Evolutionary conservation across 64 coral and sea anemone species (phyloP), one percentile per base, ranked within the genome.

Genomic region (Astreopora myriophthalma): DNA sequence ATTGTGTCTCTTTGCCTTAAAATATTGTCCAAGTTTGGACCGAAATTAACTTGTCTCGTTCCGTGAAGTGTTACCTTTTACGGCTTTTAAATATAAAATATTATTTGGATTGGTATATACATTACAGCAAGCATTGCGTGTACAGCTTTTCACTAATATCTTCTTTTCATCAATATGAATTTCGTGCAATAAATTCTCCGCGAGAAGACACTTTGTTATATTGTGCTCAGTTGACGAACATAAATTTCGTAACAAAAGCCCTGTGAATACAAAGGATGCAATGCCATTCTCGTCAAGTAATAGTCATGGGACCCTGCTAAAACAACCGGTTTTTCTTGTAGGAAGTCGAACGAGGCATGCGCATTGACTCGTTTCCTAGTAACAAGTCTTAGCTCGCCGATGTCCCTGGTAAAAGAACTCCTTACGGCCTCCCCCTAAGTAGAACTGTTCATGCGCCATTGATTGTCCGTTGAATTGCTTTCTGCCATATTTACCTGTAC

Each of bases 281-380:
- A 83, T 61, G 52, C 58, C 33, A 61, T 34, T 61, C 30, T 83
- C 57, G 49, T 19, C 16, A 83, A 83, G 49, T 16, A 37, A 83
- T 83, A 26, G 55, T 83, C 79, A 83, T 64, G 79, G 29, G 79
- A 83, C 52, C 57, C 34, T 63, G 27, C 17, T 19, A 58, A 73
- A 70, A 11, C 75, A 64, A 83, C 79, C 79, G 79, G 79, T 83
- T 83, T 83, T 83, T 62, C 79, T 34, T 64, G 79, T 83, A 83
- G n/a, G 60, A 39, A 63, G 65, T 31, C 14, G 19, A 37, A 65
- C 3, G 2, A 17, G 19, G 19, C 79, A 83, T 83, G 79, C 79
- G 79, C 79, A 38, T 1, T 14, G 14, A 19, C 58, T 2, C 30
- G 79, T 83, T 25, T 36, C 79, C 31, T 83, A 83, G 79, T 30